Evolutionary conservation across 1,140 invertebrate genomes (phyloP).

Genomic region (Plodia interpunctella): DNA sequence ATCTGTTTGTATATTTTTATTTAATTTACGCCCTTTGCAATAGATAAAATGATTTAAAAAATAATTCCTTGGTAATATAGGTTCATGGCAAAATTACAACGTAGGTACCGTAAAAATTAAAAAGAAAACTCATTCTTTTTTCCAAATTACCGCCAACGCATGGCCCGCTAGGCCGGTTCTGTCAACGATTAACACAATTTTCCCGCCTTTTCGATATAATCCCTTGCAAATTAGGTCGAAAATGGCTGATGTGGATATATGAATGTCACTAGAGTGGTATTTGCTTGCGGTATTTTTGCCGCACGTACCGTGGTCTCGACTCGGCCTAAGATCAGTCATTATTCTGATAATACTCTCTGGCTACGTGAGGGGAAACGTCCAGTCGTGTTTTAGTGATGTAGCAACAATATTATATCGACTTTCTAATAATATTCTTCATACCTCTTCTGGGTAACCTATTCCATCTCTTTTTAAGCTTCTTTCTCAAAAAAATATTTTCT

Average conservation of each 20-base stretch:
- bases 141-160: conserved; percentile 9
- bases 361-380: conserved; percentile 50
- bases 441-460: too few relatives aligned
- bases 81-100: too few relatives aligned
- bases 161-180: not conserved
- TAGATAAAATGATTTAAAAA: not conserved
- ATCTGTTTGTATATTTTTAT: too few relatives aligned
- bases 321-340: conserved; percentile 63
- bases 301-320: conserved; percentile 46
- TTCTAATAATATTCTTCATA: too few relatives aligned
- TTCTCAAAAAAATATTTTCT: too few relatives aligned
- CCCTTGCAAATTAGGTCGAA: conserved; percentile 13
- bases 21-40: too few relatives aligned
- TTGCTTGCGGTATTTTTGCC: conserved; percentile 53
- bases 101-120: not conserved
- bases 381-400: conserved; percentile 35
- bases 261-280: conserved; percentile 29
- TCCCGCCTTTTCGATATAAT: not conserved
- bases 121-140: conserved; percentile 4
- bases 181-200: conserved; percentile 1
- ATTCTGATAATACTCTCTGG: conserved; percentile 64
- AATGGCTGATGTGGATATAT: conserved; percentile 15
- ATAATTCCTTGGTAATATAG: not conserved
- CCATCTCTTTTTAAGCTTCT: too few relatives aligned
- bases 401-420: conserved; percentile 1